Evolutionary conservation across 2,113 vertebrate genomes (phyloP).

Genomic region (Clinocottus analis): DNA sequence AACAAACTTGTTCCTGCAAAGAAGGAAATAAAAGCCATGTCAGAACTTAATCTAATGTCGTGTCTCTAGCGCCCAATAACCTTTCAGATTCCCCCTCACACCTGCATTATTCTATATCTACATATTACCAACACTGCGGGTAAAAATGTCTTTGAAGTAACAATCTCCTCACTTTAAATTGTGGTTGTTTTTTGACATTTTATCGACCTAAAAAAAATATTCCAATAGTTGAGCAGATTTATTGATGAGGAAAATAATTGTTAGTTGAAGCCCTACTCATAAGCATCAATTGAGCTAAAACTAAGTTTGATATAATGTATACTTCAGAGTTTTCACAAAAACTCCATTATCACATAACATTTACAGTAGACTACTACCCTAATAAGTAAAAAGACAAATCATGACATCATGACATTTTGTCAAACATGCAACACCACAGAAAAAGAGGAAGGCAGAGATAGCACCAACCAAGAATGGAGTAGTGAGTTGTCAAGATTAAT

Average conservation of each 20-base stretch:
- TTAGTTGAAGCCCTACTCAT: not conserved
- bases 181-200: not conserved
- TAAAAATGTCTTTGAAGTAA: not conserved
- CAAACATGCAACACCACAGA: conserved; percentile 11
- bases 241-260: not conserved
- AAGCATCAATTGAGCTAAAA: not conserved
- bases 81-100: not conserved
- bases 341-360: not conserved
- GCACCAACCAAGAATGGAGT: conserved; percentile 84
- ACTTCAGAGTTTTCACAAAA: not conserved
- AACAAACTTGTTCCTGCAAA: conserved; percentile 98
- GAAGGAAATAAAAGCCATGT: conserved; percentile 36
- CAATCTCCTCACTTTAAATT: not conserved
- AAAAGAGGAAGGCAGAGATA: conserved; percentile 35
- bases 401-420: conserved; percentile 6
- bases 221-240: not conserved
- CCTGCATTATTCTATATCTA: not conserved
- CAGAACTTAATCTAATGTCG: not conserved
- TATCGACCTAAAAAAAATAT: not conserved
- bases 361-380: too few relatives aligned
- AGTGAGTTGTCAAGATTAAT: conserved; percentile 64
- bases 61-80: not conserved
- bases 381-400: not conserved
- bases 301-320: not conserved
- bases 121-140: not conserved